Percentiles rank a stretch among this genome's conserved stretches.
Evolutionary conservation across 1,140 invertebrate genomes (phyloP).

Genomic region (Mamestra configurata): DNA sequence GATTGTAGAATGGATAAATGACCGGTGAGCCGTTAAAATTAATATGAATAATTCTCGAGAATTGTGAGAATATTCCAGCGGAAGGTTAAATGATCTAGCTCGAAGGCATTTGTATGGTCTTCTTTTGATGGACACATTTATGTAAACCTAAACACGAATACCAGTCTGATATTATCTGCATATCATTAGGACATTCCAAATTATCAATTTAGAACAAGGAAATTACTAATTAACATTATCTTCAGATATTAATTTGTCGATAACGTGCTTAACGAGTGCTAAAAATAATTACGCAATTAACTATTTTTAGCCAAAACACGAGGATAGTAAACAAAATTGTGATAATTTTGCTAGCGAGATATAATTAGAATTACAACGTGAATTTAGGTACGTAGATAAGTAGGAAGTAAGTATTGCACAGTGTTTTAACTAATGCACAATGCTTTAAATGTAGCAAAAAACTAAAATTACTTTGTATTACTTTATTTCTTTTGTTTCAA

Average conservation of each 20-base stretch:
- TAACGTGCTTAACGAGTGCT: conserved; percentile 1
- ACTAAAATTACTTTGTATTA: background rate
- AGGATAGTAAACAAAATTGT: conserved; percentile 1
- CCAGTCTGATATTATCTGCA: background rate
- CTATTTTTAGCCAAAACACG: conserved; percentile 6
- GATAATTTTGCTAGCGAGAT: too few species aligned
- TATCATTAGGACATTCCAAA: background rate
- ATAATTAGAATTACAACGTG: conserved; percentile 14
- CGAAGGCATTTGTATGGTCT: too few species aligned
- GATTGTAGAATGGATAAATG: too few species aligned
- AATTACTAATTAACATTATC: background rate
- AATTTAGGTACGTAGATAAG: background rate
- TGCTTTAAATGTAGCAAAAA: background rate
- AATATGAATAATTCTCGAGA: too few species aligned
- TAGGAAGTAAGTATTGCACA: background rate
- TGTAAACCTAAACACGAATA: background rate
- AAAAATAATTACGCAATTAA: background rate
- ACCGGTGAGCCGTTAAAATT: too few species aligned
- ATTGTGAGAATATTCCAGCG: too few species aligned
- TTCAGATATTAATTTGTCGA: background rate
- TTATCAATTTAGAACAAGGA: background rate
- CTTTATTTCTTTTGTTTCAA: too few species aligned
- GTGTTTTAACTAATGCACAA: background rate
- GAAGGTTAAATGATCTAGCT: too few species aligned
- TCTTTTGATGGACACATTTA: too few species aligned